Evolutionary conservation across 1,140 invertebrate genomes (phyloP), one percentile per base, ranked within the genome.

Genomic region (Parasteatoda tepidariorum): DNA sequence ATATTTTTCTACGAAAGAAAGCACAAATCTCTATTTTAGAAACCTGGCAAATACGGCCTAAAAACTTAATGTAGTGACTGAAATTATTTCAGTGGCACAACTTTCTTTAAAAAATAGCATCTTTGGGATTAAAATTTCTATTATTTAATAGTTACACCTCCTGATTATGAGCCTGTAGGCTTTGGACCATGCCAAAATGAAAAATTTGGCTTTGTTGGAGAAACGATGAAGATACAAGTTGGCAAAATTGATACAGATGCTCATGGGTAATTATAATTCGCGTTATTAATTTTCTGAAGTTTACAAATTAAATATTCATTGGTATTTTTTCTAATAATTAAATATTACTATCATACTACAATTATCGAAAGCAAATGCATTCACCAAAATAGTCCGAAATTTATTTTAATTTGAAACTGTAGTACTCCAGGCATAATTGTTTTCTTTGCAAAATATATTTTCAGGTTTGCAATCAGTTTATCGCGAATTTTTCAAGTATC

Each of bases 81-180:
- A 48, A 18, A 48, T 13, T 13, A 48, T 41, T 9, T 48, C 38
- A 13, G 18, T 48, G 18, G 1, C 18, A 18, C 38, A 48, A 4
- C 18, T 4, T 2, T 48, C 9, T 13, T 13, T 13, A 48, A 41
- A 48, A 48, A 48, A 13, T 48, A 48, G 9, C 18, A 48, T 48
- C 18, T 13, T 48, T 13, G 18, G 9, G 18, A 4, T 2, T 4
- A 48, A 13, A 4, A 13, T 48, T 48, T 48, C 9, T 48, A 4
- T 48, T 48, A 48, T 48, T 4, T 64, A 30, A 24, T 22, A 82
- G 78, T 82, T 15, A 82, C 78, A 13, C 78, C 78, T n/a, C 30
- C 30, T 41, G 66, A 82, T 70, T 82, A 82, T 71, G 78, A 82
- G 31, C 78, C 78, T 11, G 26, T n/a, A 30, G 78, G 78, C 22